Percentiles rank a stretch among this genome's conserved stretches.
Conservation (phyloP, 2,888 invertebrate genomes). For the Drosophila anceps region DNA sequence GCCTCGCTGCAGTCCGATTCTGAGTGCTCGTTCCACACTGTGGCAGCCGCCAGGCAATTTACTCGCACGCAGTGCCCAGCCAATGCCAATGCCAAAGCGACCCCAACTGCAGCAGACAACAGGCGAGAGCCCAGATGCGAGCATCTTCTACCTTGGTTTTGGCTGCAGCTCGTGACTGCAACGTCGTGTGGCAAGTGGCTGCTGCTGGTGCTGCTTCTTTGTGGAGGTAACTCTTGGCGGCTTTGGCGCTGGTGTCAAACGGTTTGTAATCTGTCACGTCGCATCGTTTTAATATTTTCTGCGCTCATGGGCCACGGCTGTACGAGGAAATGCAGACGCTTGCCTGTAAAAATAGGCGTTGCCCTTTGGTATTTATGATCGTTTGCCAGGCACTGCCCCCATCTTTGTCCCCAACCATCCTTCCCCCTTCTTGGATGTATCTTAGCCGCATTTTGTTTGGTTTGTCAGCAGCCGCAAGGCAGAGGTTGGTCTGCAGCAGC, state of each 20-base stretch:
- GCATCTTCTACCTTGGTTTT: constrained; percentile 4
- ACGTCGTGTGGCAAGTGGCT: constrained; percentile 78
- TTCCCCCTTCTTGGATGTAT: background rate
- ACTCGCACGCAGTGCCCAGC: constrained; percentile 64
- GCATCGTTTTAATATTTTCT: constrained; percentile 83
- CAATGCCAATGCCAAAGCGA: constrained; percentile 25
- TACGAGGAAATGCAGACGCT: constrained; percentile 75
- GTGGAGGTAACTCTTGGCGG: constrained; percentile 68
- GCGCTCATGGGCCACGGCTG: constrained; percentile 42
- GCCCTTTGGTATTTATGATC: constrained; percentile 76
- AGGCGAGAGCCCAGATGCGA: constrained; percentile 16
- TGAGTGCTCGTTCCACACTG: constrained; percentile 51
- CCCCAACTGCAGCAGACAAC: constrained; percentile 23
- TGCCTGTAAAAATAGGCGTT: constrained; percentile 81
- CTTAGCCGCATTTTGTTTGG: constrained; percentile 61
- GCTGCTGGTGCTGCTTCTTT: constrained; percentile 25
- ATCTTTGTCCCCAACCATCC: background rate
- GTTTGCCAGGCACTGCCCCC: constrained; percentile 50
- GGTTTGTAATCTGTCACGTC: constrained; percentile 85
- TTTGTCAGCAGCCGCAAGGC: constrained; percentile 63
- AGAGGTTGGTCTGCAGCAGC: constrained; percentile 31
- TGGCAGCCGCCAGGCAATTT: constrained; percentile 74
- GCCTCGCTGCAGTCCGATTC: constrained; percentile 42
- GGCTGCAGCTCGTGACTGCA: constrained; percentile 56
- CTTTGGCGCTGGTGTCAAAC: constrained; percentile 83